Evolutionary conservation across 2,888 invertebrate genomes (phyloP).

Genomic region (Abrostola tripartita): DNA sequence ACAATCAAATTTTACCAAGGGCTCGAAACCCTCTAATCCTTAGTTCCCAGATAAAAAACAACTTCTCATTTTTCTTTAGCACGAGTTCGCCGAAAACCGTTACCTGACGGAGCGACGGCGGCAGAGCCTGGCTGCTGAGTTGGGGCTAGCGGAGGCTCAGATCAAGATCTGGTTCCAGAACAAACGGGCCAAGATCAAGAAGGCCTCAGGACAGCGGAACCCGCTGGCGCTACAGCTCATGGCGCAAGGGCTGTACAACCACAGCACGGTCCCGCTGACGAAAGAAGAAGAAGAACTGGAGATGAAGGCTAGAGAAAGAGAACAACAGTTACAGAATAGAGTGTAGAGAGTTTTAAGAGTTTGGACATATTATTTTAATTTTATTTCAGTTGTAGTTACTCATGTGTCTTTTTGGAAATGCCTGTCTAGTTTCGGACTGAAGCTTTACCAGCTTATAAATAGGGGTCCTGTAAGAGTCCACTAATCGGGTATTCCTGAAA

Average conservation of each 20-base stretch:
- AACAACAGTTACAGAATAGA: slow-evolving; percentile 72
- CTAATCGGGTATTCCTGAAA: no score
- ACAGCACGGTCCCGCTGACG: slow-evolving; percentile 89
- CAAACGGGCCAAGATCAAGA: slow-evolving; percentile 98
- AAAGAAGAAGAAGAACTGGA: slow-evolving; percentile 92
- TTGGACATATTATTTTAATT: slow-evolving; percentile 42
- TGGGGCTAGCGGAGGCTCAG: slow-evolving; percentile 98
- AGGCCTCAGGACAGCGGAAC: slow-evolving; percentile 94
- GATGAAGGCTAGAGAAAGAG: slow-evolving; percentile 83
- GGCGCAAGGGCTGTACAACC: slow-evolving; percentile 98
- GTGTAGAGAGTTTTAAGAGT: slow-evolving; percentile 55
- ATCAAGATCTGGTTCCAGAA: slow-evolving; percentile 99
- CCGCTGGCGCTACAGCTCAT: slow-evolving; percentile 96
- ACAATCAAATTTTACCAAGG: neutral
- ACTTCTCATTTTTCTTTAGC: slow-evolving; percentile 73
- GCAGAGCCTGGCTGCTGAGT: slow-evolving; percentile 96
- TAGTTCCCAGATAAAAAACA: neutral
- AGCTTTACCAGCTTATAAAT: no score
- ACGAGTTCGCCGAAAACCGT: slow-evolving; percentile 97
- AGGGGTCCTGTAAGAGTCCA: no score
- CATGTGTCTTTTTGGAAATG: neutral
- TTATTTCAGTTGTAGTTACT: neutral
- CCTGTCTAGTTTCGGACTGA: no score
- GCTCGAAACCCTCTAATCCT: neutral
- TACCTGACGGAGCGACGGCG: slow-evolving; percentile 97